Evolutionary conservation across 1,140 invertebrate genomes (phyloP).

Genomic region (Drosophila pseudoobscura): DNA sequence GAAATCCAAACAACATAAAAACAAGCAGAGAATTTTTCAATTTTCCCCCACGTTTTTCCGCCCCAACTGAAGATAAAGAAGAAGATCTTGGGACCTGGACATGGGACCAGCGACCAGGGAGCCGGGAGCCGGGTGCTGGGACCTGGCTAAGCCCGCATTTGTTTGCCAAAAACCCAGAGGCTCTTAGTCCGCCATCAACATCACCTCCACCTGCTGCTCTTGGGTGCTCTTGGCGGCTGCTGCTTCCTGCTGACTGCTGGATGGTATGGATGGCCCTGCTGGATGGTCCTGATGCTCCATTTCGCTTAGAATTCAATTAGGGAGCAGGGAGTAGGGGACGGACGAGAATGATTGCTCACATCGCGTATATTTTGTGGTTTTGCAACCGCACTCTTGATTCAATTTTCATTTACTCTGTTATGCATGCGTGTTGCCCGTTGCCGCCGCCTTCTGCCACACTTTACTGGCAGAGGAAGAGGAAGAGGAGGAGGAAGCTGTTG

Average conservation of each 20-base stretch:
- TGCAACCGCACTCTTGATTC: slow-evolving; percentile 56
- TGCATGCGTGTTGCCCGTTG: slow-evolving; percentile 46
- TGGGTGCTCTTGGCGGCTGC: slow-evolving; percentile 16
- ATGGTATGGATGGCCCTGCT: too few relatives aligned
- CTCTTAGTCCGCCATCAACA: slow-evolving; percentile 37
- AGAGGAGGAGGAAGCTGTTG: not conserved
- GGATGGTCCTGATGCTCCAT: slow-evolving; percentile 20
- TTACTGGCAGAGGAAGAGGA: slow-evolving; percentile 1
- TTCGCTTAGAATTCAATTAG: slow-evolving; percentile 68
- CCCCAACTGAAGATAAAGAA: slow-evolving; percentile 16
- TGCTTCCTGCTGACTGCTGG: not conserved
- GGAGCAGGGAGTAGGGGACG: not conserved
- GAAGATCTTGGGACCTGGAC: slow-evolving; percentile 51
- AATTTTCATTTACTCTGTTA: slow-evolving; percentile 62
- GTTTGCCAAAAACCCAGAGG: slow-evolving; percentile 56
- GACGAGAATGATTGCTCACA: slow-evolving; percentile 20
- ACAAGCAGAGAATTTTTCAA: slow-evolving; percentile 55
- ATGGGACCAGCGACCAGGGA: slow-evolving; percentile 3
- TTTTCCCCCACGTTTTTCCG: slow-evolving; percentile 30
- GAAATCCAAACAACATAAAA: slow-evolving; percentile 42
- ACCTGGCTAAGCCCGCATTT: slow-evolving; percentile 53
- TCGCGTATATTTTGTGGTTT: slow-evolving; percentile 57
- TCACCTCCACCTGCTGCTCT: slow-evolving; percentile 24
- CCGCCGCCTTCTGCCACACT: not conserved
- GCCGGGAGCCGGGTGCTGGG: slow-evolving; percentile 12